Conservation (phyloP, 2,888 invertebrate species). For the Lysandra coridon region DNA sequence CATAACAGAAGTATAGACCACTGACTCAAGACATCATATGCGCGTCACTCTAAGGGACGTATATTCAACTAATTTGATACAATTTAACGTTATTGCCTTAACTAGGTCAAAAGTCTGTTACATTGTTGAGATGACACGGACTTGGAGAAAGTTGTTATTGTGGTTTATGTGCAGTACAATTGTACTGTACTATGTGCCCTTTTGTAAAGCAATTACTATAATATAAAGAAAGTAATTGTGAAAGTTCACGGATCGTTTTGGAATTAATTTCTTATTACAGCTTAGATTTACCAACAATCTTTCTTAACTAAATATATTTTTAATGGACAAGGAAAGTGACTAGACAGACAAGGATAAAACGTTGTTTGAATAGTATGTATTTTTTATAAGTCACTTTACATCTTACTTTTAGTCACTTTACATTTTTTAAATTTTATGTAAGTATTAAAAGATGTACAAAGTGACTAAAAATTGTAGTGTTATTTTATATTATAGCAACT, state of each 20-base stretch:
- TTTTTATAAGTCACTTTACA: no score
- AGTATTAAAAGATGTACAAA: not conserved
- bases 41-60: not conserved
- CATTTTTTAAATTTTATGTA: not conserved
- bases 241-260: not conserved
- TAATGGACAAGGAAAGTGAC: not conserved
- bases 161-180: conserved; percentile 24
- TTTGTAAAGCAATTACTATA: not conserved
- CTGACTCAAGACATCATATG: not conserved
- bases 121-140: conserved; percentile 37
- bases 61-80: conserved; percentile 38
- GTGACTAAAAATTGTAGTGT: not conserved
- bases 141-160: conserved; percentile 32
- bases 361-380: no score
- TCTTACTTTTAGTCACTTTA: no score
- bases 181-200: not conserved
- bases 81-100: conserved; percentile 44
- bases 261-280: not conserved
- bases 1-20: not conserved
- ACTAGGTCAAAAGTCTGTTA: conserved; percentile 42
- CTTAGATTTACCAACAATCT: no score
- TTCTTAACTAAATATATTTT: no score
- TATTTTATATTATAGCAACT: not conserved
- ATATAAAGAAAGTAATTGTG: not conserved
- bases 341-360: not conserved